Conservation (phyloP, 2,113 vertebrate genomes). For the Lagopus leucura region DNA sequence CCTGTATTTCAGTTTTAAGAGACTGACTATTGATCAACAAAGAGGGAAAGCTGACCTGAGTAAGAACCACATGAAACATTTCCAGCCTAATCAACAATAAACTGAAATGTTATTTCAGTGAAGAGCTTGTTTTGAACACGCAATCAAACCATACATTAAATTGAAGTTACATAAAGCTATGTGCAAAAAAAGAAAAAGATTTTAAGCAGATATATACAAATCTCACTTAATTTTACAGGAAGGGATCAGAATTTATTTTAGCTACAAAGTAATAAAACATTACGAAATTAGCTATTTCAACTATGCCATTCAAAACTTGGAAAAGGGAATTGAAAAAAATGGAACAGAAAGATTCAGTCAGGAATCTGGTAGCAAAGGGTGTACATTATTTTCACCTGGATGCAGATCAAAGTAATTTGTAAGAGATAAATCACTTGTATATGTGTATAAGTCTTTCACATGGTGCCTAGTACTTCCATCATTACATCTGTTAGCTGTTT, state of each 20-base stretch:
- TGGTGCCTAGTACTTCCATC: not conserved
- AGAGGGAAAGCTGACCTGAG: not conserved
- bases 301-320: not conserved
- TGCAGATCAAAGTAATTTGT: not conserved
- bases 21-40: constrained; percentile 5
- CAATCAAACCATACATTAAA: not conserved
- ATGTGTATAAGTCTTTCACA: not conserved
- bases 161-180: not conserved
- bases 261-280: not conserved
- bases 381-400: not conserved
- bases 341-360: not conserved
- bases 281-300: not conserved
- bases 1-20: constrained; percentile 39
- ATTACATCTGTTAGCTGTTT: not conserved
- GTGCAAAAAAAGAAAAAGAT: not conserved
- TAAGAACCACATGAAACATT: not conserved
- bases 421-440: not conserved
- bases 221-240: not conserved
- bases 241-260: not conserved
- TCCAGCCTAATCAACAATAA: not conserved
- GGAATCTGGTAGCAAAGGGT: not conserved
- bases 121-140: not conserved
- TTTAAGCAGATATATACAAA: not conserved
- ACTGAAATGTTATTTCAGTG: not conserved
- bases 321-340: not conserved